Evolutionary conservation across 2,113 vertebrate genomes (phyloP).

Genomic region (Spheniscus mendiculus): DNA sequence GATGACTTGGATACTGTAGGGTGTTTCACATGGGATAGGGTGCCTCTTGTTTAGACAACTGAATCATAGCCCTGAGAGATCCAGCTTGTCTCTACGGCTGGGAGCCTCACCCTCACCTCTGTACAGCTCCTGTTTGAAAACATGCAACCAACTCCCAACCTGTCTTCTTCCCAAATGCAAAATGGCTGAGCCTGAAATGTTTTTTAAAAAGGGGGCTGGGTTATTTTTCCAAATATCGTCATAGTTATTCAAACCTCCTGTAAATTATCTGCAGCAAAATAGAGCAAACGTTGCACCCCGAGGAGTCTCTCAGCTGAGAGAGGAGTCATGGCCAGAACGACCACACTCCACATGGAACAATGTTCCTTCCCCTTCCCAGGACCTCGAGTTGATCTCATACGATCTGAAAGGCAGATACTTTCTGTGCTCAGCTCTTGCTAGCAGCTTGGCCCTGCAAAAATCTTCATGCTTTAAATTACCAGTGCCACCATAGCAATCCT

Average conservation of each 20-base stretch:
- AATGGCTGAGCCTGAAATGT: neutral
- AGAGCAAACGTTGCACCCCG: rapidly evolving
- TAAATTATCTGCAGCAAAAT: neutral
- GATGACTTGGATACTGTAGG: neutral
- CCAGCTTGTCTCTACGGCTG: neutral
- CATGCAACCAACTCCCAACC: too few relatives aligned
- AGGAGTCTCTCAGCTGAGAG: neutral
- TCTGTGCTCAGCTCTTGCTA: neutral
- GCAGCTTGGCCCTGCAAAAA: neutral
- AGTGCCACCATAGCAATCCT: neutral
- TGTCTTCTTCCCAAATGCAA: neutral
- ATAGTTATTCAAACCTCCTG: neutral
- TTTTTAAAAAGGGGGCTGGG: neutral
- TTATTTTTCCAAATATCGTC: neutral
- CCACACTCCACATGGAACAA: neutral
- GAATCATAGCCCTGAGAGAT: neutral
- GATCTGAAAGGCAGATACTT: neutral
- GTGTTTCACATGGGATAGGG: neutral
- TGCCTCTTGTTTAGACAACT: neutral
- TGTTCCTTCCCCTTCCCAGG: neutral
- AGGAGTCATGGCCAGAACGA: neutral
- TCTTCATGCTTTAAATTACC: neutral
- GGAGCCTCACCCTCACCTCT: neutral
- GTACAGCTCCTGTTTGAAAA: neutral
- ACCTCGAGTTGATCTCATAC: neutral